Evolutionary conservation across 2,888 invertebrate genomes (phyloP), one percentile per base, ranked within the genome.

Genomic region (Drosophila limbata): DNA sequence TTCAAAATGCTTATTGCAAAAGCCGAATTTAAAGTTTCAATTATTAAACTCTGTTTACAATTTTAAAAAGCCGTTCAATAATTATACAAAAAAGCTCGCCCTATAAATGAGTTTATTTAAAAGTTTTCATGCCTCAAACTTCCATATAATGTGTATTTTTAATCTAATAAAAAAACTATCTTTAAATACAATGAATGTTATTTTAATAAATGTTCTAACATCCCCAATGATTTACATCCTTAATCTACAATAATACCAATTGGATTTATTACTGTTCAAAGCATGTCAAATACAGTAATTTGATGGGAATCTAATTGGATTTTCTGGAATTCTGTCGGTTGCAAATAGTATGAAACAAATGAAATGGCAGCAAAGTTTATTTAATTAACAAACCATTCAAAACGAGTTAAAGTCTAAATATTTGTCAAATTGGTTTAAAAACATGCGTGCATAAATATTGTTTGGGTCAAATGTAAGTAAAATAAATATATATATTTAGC

Each of bases 271-370:
- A 15, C 21, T 53, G 5, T 10, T 44, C 9, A 13, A 9, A 25
- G 50, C 50, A 45, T 9, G 13, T 53, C 25, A 33, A 61, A 45
- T 60, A 13, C 31, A 28, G 17, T 70, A 47, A 75, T 61, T 68
- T 52, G 45, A 71, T 63, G 60, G 50, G 42, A 48, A 44, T 44
- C 56, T 69, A 78, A 77, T 78, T 77, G 66, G 62, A 53, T 78
- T 69, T 51, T 28, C 31, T 35, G 56, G 28, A 48, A 48, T 56
- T 69, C 65, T 33, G 51, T 53, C 50, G 59, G 42, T 21, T 42
- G 28, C 37, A 51, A 66, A 61, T 15, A 33, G n/a, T 4, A 37
- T 11, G 39, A 44, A 61, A 42, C 37, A 45, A 78, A 73, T 50
- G 35, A 35, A 35, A 50, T 50, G 35, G 19, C 57, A 25, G 19